Percentiles rank a stretch among this genome's conserved stretches.
Conservation (phyloP, 1,140 invertebrate species). For the Nylanderia fulva region DNA sequence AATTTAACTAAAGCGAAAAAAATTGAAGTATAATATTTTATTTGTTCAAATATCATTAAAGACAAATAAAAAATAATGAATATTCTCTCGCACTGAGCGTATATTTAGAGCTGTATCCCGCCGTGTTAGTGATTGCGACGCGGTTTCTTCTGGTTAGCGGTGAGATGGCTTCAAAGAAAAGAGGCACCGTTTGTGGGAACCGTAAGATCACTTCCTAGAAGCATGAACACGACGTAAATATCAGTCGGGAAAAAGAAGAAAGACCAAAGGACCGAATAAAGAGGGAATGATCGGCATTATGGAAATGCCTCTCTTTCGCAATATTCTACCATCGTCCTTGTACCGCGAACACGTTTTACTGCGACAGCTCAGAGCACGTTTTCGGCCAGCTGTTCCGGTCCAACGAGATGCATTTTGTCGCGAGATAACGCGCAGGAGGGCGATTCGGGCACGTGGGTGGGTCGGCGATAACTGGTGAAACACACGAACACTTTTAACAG, state of each 20-base stretch:
- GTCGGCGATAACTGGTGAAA: conserved; percentile 77
- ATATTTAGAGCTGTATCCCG: conserved; percentile 3
- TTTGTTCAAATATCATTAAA: neutral
- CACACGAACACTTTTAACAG: conserved; percentile 83
- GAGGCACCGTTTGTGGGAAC: conserved; percentile 80
- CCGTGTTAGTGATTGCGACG: conserved; percentile 48
- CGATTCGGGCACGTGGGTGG: conserved; percentile 73
- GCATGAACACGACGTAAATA: conserved; percentile 67
- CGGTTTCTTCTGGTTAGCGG: conserved; percentile 66
- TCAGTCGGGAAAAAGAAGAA: conserved; percentile 59
- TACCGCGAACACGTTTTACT: conserved; percentile 34
- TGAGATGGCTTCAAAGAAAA: conserved; percentile 79
- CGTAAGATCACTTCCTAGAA: conserved; percentile 79
- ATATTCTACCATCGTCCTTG: conserved; percentile 64
- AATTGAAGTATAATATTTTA: neutral
- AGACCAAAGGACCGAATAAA: conserved; percentile 24
- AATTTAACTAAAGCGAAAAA: neutral
- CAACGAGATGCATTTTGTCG: conserved; percentile 82
- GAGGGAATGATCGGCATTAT: conserved; percentile 69
- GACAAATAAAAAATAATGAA: neutral
- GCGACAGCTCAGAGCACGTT: conserved; percentile 62
- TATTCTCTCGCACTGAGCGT: neutral
- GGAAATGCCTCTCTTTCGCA: conserved; percentile 75
- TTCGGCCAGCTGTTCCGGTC: conserved; percentile 74
- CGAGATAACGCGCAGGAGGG: conserved; percentile 72